phyloP scores from a whole-genome alignment of 2,888 invertebrate genomes.

The Operophtera brumata region DNA sequence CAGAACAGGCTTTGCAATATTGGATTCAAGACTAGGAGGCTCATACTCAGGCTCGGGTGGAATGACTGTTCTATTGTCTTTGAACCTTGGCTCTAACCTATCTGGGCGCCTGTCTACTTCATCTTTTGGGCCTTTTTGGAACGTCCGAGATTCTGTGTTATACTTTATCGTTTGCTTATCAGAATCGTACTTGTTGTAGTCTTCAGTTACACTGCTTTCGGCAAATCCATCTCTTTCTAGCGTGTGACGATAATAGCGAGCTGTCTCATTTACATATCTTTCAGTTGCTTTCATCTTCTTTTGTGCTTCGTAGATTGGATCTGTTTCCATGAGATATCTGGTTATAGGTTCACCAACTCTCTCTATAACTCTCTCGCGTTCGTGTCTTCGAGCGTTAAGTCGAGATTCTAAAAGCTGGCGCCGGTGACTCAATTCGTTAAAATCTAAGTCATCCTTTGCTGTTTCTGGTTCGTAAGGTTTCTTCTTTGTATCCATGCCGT shows the following conservation, averaged over 20 bases:
- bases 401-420: constrained; percentile 88
- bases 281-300: constrained; percentile 76
- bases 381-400: constrained; percentile 82
- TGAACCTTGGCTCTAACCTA: constrained; percentile 56
- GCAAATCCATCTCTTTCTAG: constrained; percentile 79
- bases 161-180: constrained; percentile 71
- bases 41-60: constrained; percentile 81
- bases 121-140: constrained; percentile 59
- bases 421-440: constrained; percentile 85
- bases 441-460: constrained; percentile 65
- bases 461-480: constrained; percentile 69
- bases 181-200: constrained; percentile 72
- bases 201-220: constrained; percentile 77
- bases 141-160: constrained; percentile 65
- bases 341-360: constrained; percentile 63
- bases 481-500: constrained; percentile 84
- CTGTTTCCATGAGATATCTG: constrained; percentile 69
- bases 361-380: constrained; percentile 55
- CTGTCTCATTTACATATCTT: constrained; percentile 80
- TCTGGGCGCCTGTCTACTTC: constrained; percentile 67
- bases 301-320: constrained; percentile 71
- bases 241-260: constrained; percentile 79
- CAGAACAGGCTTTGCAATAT: constrained; percentile 76
- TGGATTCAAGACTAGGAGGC: constrained; percentile 85
- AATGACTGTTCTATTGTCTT: constrained; percentile 59